Percentiles rank a stretch among this genome's conserved stretches.
These are phyloP conservation scores for Drosophila subobscura DNA, from an alignment of 1,140 invertebrate genomes.

Conservation along the genomic window DNA sequence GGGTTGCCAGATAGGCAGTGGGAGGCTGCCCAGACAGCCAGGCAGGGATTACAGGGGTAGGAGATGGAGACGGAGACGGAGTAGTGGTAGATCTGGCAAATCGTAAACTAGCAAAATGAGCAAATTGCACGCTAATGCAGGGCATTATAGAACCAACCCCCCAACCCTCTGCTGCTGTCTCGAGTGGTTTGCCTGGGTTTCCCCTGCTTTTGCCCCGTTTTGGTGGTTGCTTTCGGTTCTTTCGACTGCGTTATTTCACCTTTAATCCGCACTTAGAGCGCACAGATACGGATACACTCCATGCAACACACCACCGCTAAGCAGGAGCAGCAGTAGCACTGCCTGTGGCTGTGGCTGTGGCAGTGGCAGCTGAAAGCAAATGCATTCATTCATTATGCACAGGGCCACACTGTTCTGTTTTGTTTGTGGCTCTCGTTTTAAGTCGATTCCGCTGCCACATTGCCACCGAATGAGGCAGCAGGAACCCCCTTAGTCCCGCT, in stretches of 20 bases:
- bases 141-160: slow-evolving; percentile 54
- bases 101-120: slow-evolving; percentile 66
- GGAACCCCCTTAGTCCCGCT: too few relatives aligned
- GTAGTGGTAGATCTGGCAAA: not conserved
- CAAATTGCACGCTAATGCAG: slow-evolving; percentile 80
- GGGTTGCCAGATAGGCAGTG: too few relatives aligned
- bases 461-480: not conserved
- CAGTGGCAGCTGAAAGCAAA: slow-evolving; percentile 23
- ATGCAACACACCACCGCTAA: slow-evolving; percentile 26
- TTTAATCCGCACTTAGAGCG: slow-evolving; percentile 76
- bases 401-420: slow-evolving; percentile 22
- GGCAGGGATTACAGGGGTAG: slow-evolving; percentile 1
- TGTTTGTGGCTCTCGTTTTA: slow-evolving; percentile 13
- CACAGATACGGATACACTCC: slow-evolving; percentile 20
- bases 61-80: not conserved
- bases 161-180: slow-evolving; percentile 10
- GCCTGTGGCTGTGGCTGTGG: not conserved
- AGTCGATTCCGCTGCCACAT: slow-evolving; percentile 55
- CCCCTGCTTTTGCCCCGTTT: not conserved
- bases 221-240: slow-evolving; percentile 33
- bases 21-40: not conserved
- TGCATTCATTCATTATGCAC: slow-evolving; percentile 72
- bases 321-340: slow-evolving; percentile 7
- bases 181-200: slow-evolving; percentile 38
- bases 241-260: slow-evolving; percentile 70